Evolutionary conservation across 2,888 invertebrate species (phyloP).

Genomic region (Elmis aenea): DNA sequence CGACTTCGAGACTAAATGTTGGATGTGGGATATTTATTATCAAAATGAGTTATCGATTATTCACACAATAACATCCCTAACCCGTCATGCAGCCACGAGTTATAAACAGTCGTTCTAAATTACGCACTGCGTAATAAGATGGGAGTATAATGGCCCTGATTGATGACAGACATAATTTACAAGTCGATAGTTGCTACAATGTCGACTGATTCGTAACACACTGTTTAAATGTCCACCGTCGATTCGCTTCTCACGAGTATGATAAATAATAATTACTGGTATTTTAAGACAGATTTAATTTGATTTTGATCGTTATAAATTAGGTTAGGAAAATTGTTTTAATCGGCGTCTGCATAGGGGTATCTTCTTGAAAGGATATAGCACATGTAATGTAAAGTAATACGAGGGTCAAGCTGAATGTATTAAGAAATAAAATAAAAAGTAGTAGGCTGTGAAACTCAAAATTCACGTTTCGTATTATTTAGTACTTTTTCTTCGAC

Average conservation of each 20-base stretch:
- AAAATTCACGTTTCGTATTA: too few species aligned
- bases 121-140: slow-evolving; percentile 12
- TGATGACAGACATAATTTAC: slow-evolving; percentile 13
- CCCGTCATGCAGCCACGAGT: slow-evolving; percentile 6
- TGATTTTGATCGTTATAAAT: too few species aligned
- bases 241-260: slow-evolving; percentile 2
- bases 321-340: too few species aligned
- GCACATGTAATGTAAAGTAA: too few species aligned
- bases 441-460: too few species aligned
- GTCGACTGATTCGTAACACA: slow-evolving; percentile 9
- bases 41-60: slow-evolving; percentile 9
- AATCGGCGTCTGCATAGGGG: too few species aligned
- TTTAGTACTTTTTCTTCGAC: too few species aligned
- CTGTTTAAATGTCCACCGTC: not conserved
- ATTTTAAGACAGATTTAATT: too few species aligned
- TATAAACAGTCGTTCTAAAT: slow-evolving; percentile 9
- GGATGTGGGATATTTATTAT: slow-evolving; percentile 13
- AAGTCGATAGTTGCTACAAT: slow-evolving; percentile 5
- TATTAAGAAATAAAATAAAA: too few species aligned
- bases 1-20: slow-evolving; percentile 5
- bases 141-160: slow-evolving; percentile 11
- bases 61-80: slow-evolving; percentile 8
- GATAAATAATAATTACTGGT: too few species aligned
- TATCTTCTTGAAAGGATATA: too few species aligned
- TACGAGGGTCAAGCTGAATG: too few species aligned